Percentiles rank a stretch among this genome's conserved stretches.
Evolutionary conservation across 1,140 invertebrate genomes (phyloP).

Genomic region (Drosophila yakuba): DNA sequence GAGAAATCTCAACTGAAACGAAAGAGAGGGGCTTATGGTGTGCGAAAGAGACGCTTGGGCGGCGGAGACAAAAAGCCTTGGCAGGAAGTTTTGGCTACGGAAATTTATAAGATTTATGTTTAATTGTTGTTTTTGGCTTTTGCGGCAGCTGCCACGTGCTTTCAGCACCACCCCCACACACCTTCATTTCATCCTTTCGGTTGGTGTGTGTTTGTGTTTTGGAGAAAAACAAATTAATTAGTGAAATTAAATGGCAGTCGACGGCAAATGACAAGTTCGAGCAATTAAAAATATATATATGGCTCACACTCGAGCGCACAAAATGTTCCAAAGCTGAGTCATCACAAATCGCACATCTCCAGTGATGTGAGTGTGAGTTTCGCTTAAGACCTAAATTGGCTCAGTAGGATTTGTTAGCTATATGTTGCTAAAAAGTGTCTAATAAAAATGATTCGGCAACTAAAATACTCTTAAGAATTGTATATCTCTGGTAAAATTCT

Average conservation of each 20-base stretch:
- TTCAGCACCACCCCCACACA: slow-evolving; percentile 18
- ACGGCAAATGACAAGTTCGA: slow-evolving; percentile 67
- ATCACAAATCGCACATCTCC: background rate
- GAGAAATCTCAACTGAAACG: slow-evolving; percentile 62
- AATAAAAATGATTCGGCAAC: too few relatives aligned
- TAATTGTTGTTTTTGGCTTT: slow-evolving; percentile 82
- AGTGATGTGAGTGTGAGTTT: background rate
- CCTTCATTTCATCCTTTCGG: background rate
- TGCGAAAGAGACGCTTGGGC: background rate
- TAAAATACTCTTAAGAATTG: too few relatives aligned
- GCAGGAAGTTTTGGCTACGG: slow-evolving; percentile 78
- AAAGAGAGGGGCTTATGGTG: background rate
- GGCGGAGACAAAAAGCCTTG: slow-evolving; percentile 67
- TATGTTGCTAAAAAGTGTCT: too few relatives aligned
- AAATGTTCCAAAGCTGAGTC: background rate
- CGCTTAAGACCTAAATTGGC: background rate
- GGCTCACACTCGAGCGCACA: background rate
- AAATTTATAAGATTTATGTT: slow-evolving; percentile 84
- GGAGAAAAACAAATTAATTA: slow-evolving; percentile 75
- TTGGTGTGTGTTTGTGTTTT: slow-evolving; percentile 12
- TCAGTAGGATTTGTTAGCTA: too few relatives aligned
- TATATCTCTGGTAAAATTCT: background rate
- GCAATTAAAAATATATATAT: slow-evolving; percentile 40
- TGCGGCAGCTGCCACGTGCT: slow-evolving; percentile 75
- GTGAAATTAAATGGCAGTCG: slow-evolving; percentile 76